These are phyloP conservation scores for Apodemia duryi DNA, from an alignment of 2,888 invertebrate species.

Conservation along the genomic window DNA sequence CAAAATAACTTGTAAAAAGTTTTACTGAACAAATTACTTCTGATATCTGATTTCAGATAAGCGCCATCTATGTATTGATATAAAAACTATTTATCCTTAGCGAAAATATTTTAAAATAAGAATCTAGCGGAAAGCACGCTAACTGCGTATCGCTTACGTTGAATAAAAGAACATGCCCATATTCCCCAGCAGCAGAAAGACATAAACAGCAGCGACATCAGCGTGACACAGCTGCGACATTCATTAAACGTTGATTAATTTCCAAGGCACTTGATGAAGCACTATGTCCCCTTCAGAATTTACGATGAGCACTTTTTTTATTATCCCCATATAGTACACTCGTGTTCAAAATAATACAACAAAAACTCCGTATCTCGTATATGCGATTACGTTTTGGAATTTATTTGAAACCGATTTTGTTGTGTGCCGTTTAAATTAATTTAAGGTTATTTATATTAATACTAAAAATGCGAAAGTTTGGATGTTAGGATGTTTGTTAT, in stretches of 20 bases:
- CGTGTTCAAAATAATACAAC: not conserved
- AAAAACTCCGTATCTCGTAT: not conserved
- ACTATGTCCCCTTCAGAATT: not conserved
- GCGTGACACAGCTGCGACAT: constrained; percentile 13
- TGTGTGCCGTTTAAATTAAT: no score
- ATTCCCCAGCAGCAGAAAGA: not conserved
- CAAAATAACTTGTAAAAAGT: no score
- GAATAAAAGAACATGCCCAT: not conserved
- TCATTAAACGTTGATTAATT: constrained; percentile 12
- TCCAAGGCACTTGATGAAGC: constrained; percentile 5
- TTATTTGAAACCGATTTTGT: no score
- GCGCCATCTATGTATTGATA: no score
- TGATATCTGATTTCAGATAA: no score
- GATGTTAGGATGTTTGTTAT: no score
- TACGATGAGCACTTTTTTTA: not conserved
- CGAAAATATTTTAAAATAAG: no score
- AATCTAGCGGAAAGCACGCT: not conserved
- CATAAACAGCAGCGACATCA: constrained; percentile 11
- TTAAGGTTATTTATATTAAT: no score
- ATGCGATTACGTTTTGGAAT: no score
- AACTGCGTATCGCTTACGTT: not conserved
- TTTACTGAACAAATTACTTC: no score
- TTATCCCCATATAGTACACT: not conserved
- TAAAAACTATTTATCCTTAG: no score
- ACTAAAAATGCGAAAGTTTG: no score